These are phyloP conservation scores for Neocrepidodera transversa DNA, from an alignment of 2,888 invertebrate species.

Conservation along the genomic window DNA sequence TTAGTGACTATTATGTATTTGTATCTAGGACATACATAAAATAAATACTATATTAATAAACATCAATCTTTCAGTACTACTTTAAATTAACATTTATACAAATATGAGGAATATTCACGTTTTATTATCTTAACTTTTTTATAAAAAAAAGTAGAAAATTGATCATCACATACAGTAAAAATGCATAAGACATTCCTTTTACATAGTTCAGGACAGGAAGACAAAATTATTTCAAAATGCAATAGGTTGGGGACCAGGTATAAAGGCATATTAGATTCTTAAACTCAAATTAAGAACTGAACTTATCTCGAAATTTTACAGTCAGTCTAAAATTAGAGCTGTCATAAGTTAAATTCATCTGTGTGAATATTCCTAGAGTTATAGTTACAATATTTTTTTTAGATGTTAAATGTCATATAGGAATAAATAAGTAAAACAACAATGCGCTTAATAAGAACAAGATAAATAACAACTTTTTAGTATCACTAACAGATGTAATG, in stretches of 20 bases:
- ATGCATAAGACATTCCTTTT: too few species aligned
- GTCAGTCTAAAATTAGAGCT: not conserved
- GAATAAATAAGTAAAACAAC: conserved; percentile 38
- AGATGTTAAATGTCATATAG: conserved; percentile 26
- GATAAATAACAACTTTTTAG: conserved; percentile 51
- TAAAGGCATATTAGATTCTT: too few species aligned
- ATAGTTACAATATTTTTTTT: conserved; percentile 4
- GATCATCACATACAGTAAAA: not conserved
- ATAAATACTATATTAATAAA: not conserved
- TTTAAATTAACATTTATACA: conserved; percentile 1
- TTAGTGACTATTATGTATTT: not conserved
- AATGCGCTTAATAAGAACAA: conserved; percentile 49
- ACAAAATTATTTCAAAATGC: too few species aligned
- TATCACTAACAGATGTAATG: conserved; percentile 42
- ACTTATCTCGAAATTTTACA: too few species aligned
- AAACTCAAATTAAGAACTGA: too few species aligned
- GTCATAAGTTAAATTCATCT: conserved; percentile 2
- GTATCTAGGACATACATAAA: not conserved
- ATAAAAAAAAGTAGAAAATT: not conserved
- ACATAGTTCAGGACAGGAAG: too few species aligned
- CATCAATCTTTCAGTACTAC: conserved; percentile 1
- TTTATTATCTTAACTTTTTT: not conserved
- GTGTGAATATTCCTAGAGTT: conserved; percentile 24
- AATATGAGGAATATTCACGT: conserved; percentile 11
- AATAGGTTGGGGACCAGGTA: too few species aligned